These are phyloP conservation scores for Diorhabda elongata DNA, from an alignment of 1,140 invertebrate genomes.

Conservation along the genomic window DNA sequence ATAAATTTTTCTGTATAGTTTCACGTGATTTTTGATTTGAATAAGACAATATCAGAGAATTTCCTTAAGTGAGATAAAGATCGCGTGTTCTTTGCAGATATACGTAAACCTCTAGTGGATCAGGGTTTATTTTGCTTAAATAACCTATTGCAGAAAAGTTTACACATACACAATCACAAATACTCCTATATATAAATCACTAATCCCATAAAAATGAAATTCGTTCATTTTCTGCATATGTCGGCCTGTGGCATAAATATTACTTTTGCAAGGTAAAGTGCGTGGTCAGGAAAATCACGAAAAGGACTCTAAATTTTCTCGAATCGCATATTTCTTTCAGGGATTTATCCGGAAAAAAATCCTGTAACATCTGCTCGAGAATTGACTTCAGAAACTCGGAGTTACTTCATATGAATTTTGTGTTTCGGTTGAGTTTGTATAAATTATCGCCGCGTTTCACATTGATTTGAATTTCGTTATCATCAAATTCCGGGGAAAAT, in stretches of 20 bases:
- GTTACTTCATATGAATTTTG: not conserved
- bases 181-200: too few relatives aligned
- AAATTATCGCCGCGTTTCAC: not conserved
- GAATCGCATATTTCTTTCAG: conserved; percentile 20
- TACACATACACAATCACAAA: too few relatives aligned
- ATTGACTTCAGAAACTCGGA: not conserved
- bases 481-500: too few relatives aligned
- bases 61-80: too few relatives aligned
- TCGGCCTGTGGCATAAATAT: conserved; percentile 28
- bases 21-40: too few relatives aligned
- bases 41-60: too few relatives aligned
- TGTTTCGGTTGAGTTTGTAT: not conserved
- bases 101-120: too few relatives aligned
- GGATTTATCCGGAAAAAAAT: conserved; percentile 20
- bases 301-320: conserved; percentile 18
- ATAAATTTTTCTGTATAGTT: too few relatives aligned
- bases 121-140: too few relatives aligned
- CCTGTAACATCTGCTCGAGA: conserved; percentile 15
- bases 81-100: too few relatives aligned
- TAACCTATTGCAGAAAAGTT: too few relatives aligned
- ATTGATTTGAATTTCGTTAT: not conserved
- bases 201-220: not conserved
- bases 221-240: conserved; percentile 27
- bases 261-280: conserved; percentile 25
- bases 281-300: conserved; percentile 25